Base-by-base conservation (phyloP, 2,888 invertebrate genomes). In the Acholoe squamosa region DNA sequence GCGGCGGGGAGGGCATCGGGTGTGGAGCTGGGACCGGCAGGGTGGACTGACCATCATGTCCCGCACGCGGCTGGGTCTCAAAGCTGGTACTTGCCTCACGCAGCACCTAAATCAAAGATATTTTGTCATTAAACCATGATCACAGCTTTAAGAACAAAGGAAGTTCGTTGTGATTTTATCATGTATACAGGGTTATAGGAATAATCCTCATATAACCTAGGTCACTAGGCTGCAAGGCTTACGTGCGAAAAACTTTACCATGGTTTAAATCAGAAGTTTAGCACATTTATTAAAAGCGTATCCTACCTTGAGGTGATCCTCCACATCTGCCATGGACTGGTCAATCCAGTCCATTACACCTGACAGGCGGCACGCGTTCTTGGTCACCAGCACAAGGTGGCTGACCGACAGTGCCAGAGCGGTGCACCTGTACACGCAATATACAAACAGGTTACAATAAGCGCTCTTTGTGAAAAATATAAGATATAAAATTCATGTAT, bases 381-480 rank as follows among this genome's bases (percentile, higher is more conserved):
- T 96, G 3, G 97, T 97, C n/a, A 97, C 96, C 84, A 97, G 95
- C 0, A 97, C 97, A 91, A 97, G 96, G 93, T 97, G 97, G 71
- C 97, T 97, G 0, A 97, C 97, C 14, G 97, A 97, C 84, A 97
- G 95, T 0, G 97, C 97, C 89, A 97, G 95, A 22, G 97, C 97
- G 51, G 97, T 97, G 71, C 97, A 97, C 93, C 97, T 96, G 92
- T 16, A 93, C 93, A 19, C 31, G 25, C 14, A 76, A 76, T 1
- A 31, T 76, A 14, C 61, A 61, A 61, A n/a, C 43, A 43, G 5
- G 10, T n/a, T n/a, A n/a, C n/a, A n/a, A n/a, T n/a, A n/a, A n/a
- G n/a, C n/a, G n/a, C n/a, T n/a, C n/a, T n/a, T n/a, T n/a, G n/a
- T n/a, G n/a, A n/a, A n/a, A n/a, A n/a, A n/a, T n/a, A n/a, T n/a